Evolutionary conservation across 2,888 invertebrate species (phyloP), one percentile per base, ranked within the genome.

Genomic region (Diogma glabrata): DNA sequence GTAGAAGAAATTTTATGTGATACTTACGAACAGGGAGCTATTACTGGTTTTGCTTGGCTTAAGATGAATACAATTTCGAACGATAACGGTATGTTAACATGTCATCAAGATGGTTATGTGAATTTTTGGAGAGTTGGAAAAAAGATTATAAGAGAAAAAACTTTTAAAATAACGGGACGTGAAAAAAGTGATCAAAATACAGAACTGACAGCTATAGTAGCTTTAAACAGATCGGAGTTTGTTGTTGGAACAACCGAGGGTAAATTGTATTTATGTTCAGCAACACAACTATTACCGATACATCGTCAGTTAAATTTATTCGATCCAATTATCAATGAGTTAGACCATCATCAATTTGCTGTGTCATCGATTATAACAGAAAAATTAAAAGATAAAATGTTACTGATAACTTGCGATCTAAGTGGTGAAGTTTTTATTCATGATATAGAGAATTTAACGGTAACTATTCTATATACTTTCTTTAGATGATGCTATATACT

Each of bases 381-480:
- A 1, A 55, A 58, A 20, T 53, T 63, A 47, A 55, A 54, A 4
- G 63, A 64, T 14, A 58, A 57, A 6, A 59, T 52, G n/a, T 53
- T 63, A 4, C 56, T 69, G 1, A 55, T 70, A 10, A 69, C 67
- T 51, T 67, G 66, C 51, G 70, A 70, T 57, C 53, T 69, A 14
- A 69, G 67, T 51, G 70, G 70, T 3, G 64, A 69, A 54, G 60
- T 69, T 8, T 64, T 60, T 52, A 63, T 64, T 51, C 67, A 69
- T 49, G 64, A 65, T 46, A 56, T 66, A 51, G 56, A 59, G 1
- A 60, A 60, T 47, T 54, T 52, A 2, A 65, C 64, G 51, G 65
- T 33, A 33, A 8, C n/a, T 33, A n/a, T n/a, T n/a, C n/a, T n/a
- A n/a, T n/a, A n/a, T n/a, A n/a, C n/a, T n/a, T n/a, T n/a, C n/a